Base-by-base conservation (phyloP, 2,888 invertebrate genomes). In the Sarcophaga carnaria region DNA sequence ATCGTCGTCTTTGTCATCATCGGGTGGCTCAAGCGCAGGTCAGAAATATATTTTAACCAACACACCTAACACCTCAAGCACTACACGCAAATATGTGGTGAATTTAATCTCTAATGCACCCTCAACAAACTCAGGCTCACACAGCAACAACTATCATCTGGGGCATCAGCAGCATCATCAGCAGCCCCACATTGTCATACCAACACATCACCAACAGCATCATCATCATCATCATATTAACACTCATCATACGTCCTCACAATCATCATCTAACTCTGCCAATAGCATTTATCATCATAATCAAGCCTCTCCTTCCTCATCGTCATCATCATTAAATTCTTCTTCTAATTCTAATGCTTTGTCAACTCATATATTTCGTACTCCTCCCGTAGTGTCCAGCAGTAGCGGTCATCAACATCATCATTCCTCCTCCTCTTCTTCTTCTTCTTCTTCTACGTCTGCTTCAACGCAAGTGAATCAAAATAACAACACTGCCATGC, bases 301-400 rank as follows among this genome's bases (percentile, higher is more conserved):
- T 76, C 66, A 70, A 45, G 66, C 80, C 10, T 67, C 87, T 22
- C 76, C 86, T 25, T 86, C 88, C 12, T 87, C 90, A 22, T 83
- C 85, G 20, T 76, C 86, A 37, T 79, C 89, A 17, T 67, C 88
- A 77, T 76, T 89, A 25, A 78, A 90, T n/a, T 83, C 88, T 27
- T 60, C 63, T 72, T 59, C 86, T 20, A 80, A 87, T 49, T 71
- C 76, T 89, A 8, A 86, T 88, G 12, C 80, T 76, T 22, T 83
- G 12, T 66, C 88, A 62, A 83, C 80, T 77, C 91, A 91, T 85
- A 89, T 92, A 79, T 93, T 93, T 90, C 93, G 93, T 77, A 92
- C 93, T 75, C 93, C 93, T 75, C 93, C 93, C 66, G 92, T 93
- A 69, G 93, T 93, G 82, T 93, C 93, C 83, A 93, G 92, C 89